phyloP scores from a whole-genome alignment of 1,140 invertebrate genomes.

The Leguminivora glycinivorella region DNA sequence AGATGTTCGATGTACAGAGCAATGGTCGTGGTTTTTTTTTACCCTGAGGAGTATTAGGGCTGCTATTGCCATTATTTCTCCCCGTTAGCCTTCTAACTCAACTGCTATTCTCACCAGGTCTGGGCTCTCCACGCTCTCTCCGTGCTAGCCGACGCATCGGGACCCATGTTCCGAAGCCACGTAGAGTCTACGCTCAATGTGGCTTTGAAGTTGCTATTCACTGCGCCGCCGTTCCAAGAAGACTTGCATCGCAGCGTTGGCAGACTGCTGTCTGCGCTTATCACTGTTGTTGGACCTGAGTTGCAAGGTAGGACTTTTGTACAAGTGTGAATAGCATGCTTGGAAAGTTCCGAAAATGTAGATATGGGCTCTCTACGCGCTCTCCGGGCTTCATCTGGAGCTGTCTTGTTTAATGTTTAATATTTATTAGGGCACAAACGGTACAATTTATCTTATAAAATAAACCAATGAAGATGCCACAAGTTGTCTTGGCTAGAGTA shows the following conservation, averaged over 20 bases:
- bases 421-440: too few species aligned
- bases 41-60: too few species aligned
- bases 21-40: too few species aligned
- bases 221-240: slow-evolving; percentile 92
- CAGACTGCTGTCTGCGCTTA: slow-evolving; percentile 94
- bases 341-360: too few species aligned
- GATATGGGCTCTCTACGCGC: too few species aligned
- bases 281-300: slow-evolving; percentile 99
- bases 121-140: slow-evolving; percentile 98
- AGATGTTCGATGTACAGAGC: too few species aligned
- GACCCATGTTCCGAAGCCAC: slow-evolving; percentile 98
- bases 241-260: slow-evolving; percentile 96
- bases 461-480: too few species aligned
- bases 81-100: not conserved
- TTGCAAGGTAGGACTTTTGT: slow-evolving; percentile 85
- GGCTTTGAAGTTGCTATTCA: slow-evolving; percentile 92
- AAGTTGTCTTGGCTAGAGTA: too few species aligned
- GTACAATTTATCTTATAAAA: too few species aligned
- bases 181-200: slow-evolving; percentile 96
- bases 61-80: not conserved
- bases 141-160: slow-evolving; percentile 97
- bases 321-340: not conserved
- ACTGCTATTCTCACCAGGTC: slow-evolving; percentile 80
- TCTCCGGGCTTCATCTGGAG: too few species aligned
- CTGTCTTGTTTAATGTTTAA: too few species aligned